These are phyloP conservation scores for Nymphalis io DNA, from an alignment of 1,140 invertebrate genomes.

Conservation along the genomic window DNA sequence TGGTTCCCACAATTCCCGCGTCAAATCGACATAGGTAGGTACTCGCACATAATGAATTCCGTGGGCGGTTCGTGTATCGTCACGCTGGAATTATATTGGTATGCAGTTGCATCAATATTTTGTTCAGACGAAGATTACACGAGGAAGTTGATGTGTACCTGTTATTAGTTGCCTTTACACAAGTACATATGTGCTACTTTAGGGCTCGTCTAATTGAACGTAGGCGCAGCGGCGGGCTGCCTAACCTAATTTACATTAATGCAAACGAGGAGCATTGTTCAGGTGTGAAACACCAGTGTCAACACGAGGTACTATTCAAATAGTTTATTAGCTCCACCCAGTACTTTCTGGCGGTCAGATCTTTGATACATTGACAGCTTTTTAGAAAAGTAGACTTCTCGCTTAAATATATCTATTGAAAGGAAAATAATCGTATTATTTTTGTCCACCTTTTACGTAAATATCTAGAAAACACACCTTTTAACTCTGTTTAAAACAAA, in stretches of 20 bases:
- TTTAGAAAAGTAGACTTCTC: slow-evolving; percentile 69
- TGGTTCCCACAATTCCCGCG: slow-evolving; percentile 25
- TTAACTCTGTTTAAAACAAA: too few species aligned
- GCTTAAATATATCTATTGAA: slow-evolving; percentile 49
- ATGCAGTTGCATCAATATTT: slow-evolving; percentile 41
- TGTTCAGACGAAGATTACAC: slow-evolving; percentile 49
- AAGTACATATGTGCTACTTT: slow-evolving; percentile 71
- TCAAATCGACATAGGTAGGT: slow-evolving; percentile 15
- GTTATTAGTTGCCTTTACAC: slow-evolving; percentile 64
- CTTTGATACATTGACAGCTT: slow-evolving; percentile 74
- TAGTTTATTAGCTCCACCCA: slow-evolving; percentile 79
- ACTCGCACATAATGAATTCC: slow-evolving; percentile 22
- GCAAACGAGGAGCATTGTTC: slow-evolving; percentile 80
- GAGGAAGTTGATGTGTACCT: slow-evolving; percentile 59
- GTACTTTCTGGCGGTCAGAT: slow-evolving; percentile 64
- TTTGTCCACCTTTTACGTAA: not conserved
- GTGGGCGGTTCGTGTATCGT: slow-evolving; percentile 31
- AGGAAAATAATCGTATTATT: not conserved
- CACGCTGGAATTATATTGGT: slow-evolving; percentile 32
- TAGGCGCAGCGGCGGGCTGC: slow-evolving; percentile 72
- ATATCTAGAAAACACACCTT: too few species aligned
- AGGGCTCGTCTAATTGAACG: slow-evolving; percentile 73
- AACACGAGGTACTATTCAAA: slow-evolving; percentile 77
- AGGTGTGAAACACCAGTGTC: slow-evolving; percentile 80
- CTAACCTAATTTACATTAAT: slow-evolving; percentile 81